These are phyloP conservation scores for Drosophila tsacasi DNA, from an alignment of 1,140 invertebrate species.

Conservation along the genomic window DNA sequence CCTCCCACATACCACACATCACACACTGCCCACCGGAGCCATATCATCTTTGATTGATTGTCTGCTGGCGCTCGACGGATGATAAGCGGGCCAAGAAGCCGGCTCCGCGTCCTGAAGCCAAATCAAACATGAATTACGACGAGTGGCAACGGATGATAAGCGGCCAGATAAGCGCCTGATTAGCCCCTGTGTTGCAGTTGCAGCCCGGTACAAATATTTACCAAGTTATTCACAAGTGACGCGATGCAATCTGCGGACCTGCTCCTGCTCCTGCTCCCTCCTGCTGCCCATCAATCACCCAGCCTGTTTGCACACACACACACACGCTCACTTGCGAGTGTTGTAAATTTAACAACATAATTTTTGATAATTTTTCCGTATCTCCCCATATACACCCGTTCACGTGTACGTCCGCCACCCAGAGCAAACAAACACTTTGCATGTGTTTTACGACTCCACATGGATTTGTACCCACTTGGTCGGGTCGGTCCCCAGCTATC, in stretches of 20 bases:
- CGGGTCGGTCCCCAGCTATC: not conserved
- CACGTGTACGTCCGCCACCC: not conserved
- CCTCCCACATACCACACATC: conserved; percentile 2
- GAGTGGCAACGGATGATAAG: conserved; percentile 53
- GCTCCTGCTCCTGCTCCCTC: not conserved
- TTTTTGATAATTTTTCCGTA: conserved; percentile 74
- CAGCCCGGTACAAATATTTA: conserved; percentile 66
- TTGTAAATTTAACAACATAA: conserved; percentile 83
- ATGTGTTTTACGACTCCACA: conserved; percentile 72
- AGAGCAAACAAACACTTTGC: conserved; percentile 63
- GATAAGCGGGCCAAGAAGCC: conserved; percentile 39
- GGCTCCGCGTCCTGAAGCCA: not conserved
- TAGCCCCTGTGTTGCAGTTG: conserved; percentile 51
- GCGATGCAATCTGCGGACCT: conserved; percentile 37
- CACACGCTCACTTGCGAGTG: conserved; percentile 32
- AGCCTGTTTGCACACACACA: conserved; percentile 51
- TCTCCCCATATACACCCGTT: conserved; percentile 30
- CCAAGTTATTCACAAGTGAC: conserved; percentile 78
- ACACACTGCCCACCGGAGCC: not conserved
- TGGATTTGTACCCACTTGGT: conserved; percentile 60
- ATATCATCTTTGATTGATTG: conserved; percentile 59
- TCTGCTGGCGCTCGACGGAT: conserved; percentile 50
- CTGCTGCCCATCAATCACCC: conserved; percentile 65
- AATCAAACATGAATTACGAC: conserved; percentile 65
- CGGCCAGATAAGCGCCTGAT: conserved; percentile 76